A percentile compares a stretch with the other conserved stretches of the same genome.
phyloP scores from a whole-genome alignment of 2,888 invertebrate species.

The Monoplex corrugatus region DNA sequence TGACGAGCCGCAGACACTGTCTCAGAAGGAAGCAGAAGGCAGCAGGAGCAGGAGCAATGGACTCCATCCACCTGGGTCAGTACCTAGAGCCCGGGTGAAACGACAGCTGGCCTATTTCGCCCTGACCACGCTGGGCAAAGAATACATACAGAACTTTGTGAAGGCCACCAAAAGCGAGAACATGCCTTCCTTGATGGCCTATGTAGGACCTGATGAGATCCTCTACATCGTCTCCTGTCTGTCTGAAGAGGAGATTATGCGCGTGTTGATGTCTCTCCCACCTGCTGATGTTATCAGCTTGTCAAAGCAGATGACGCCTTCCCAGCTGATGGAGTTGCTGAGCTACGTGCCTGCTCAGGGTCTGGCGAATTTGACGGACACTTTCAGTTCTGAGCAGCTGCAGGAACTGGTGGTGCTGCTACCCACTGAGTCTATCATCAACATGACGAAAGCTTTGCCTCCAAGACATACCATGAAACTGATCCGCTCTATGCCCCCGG shows the following conservation, averaged over 20 bases:
- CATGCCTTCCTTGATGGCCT: slow-evolving; percentile 20
- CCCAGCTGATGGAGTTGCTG: slow-evolving; percentile 23
- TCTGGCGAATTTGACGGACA: neutral
- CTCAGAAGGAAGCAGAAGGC: neutral
- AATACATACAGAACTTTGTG: slow-evolving; percentile 33
- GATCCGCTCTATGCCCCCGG: slow-evolving; percentile 25
- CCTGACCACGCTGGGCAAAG: slow-evolving; percentile 19
- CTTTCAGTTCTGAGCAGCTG: slow-evolving; percentile 21
- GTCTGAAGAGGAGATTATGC: slow-evolving; percentile 23
- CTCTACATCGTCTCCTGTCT: slow-evolving; percentile 3
- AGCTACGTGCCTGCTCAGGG: slow-evolving; percentile 7
- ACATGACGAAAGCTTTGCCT: slow-evolving; percentile 27
- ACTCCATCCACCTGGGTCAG: neutral
- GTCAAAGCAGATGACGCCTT: slow-evolving; percentile 15
- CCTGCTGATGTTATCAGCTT: slow-evolving; percentile 5
- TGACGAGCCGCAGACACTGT: neutral
- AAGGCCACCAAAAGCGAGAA: slow-evolving; percentile 22
- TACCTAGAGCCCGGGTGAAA: neutral
- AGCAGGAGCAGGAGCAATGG: too few relatives aligned
- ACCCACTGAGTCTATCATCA: slow-evolving; percentile 8
- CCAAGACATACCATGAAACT: neutral
- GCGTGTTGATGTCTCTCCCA: slow-evolving; percentile 1
- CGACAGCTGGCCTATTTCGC: slow-evolving; percentile 37
- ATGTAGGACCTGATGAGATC: slow-evolving; percentile 4
- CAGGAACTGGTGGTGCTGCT: slow-evolving; percentile 20